Evolutionary conservation across 92 coral and sea anemone species (phyloP).

Genomic region (Pocillopora meandrina): DNA sequence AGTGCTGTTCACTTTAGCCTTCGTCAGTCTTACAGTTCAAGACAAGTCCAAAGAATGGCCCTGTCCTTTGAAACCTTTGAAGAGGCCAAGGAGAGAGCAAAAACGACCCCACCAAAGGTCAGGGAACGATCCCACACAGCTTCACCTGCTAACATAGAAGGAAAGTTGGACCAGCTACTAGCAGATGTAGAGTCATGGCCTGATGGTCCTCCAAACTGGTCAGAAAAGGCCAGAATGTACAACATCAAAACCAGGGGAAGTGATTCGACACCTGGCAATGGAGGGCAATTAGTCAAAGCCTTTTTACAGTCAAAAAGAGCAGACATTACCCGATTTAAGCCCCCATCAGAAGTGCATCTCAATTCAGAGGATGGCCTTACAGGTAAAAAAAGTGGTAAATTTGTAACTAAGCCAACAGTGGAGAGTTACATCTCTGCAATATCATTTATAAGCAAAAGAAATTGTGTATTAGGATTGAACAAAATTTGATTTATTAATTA

Average conservation of each 20-base stretch:
- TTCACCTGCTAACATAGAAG: background rate
- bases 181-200: slow-evolving; percentile 9
- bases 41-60: slow-evolving; percentile 37
- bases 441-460: too few species aligned
- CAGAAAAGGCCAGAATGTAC: slow-evolving; percentile 42
- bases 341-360: background rate
- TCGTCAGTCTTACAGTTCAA: slow-evolving; percentile 26
- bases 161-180: slow-evolving; percentile 7
- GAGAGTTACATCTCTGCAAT: too few species aligned
- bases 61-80: slow-evolving; percentile 47
- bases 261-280: slow-evolving; percentile 17
- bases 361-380: too few species aligned
- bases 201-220: slow-evolving; percentile 18
- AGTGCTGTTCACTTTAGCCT: slow-evolving; percentile 22
- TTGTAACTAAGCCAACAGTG: too few species aligned
- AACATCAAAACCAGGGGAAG: slow-evolving; percentile 9
- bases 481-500: too few species aligned
- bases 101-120: background rate
- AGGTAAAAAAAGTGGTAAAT: too few species aligned
- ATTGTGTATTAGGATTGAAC: too few species aligned
- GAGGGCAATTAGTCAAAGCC: slow-evolving; percentile 31
- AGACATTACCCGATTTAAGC: background rate
- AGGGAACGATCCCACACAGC: slow-evolving; percentile 30
- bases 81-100: slow-evolving; percentile 37
- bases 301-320: slow-evolving; percentile 29